These are phyloP conservation scores for Eilema griseolum DNA, from an alignment of 2,888 invertebrate species.

Conservation along the genomic window DNA sequence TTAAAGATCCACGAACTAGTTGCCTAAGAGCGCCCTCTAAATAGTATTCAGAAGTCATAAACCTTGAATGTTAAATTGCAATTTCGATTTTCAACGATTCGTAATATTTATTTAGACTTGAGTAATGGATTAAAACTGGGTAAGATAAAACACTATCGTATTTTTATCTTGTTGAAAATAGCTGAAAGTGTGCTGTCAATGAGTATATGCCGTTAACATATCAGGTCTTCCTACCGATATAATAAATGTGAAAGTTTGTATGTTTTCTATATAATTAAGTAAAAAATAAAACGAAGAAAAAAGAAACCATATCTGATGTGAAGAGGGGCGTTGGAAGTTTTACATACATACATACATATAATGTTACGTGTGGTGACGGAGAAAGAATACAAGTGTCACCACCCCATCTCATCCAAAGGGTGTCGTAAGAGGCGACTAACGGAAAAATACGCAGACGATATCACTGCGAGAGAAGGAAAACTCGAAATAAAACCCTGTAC, in stretches of 20 bases:
- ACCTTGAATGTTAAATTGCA: not conserved
- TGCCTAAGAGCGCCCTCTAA: no score
- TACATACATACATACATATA: no score
- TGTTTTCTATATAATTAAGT: not conserved
- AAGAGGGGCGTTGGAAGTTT: no score
- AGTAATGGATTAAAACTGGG: not conserved
- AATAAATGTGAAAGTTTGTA: not conserved
- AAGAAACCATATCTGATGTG: no score
- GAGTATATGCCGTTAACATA: not conserved
- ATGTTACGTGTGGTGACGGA: no score
- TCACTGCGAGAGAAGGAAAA: no score
- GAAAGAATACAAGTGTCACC: no score
- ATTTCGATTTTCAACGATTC: not conserved
- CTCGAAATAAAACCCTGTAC: no score
- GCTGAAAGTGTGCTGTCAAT: not conserved
- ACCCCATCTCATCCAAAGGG: no score
- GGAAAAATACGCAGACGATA: no score
- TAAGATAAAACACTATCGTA: slow-evolving; percentile 5
- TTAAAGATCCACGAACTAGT: no score
- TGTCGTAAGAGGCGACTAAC: no score
- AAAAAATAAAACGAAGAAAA: not conserved
- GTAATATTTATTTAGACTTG: slow-evolving; percentile 1
- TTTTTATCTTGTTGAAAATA: slow-evolving; percentile 1
- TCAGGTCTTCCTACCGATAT: not conserved
- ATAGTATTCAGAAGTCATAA: not conserved